Base-by-base conservation (phyloP, 1,140 invertebrate genomes). In the Calliphora vicina region DNA sequence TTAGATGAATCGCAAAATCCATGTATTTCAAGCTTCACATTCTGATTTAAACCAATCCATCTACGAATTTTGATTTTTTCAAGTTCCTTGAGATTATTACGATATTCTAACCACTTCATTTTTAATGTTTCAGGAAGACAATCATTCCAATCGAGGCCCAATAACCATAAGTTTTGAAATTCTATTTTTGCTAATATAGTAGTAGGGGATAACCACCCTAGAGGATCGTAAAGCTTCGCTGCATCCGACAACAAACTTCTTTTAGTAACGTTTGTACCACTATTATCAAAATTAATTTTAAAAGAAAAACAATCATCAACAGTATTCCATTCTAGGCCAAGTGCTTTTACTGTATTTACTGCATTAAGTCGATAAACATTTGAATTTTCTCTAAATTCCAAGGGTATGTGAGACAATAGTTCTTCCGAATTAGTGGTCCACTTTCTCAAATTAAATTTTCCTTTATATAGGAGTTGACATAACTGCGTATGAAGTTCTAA, bases 131-230 rank as follows among this genome's bases (percentile, higher is more conserved):
- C n/a, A n/a, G 57, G 73, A 43, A 84, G 26, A 13, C 15, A 2
- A 13, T 82, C 83, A 61, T 84, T 74, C 74, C 73, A 84, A 15
- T 80, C 74, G 10, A 82, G 23, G 0, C 67, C 42, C 15, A n/a
- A 67, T 17, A 74, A 23, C 83, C 61, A 81, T 43, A 81, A 26
- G 8, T 35, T 82, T 87, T 92, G 90, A 25, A 92, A 87, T 3
- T 92, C 43, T 8, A 91, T 85, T 84, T 92, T 91, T 20, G 87
- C 87, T 9, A 73, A 84, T 15, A 92, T 85, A 10, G 88, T 87
- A 9, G 88, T 81, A 9, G 91, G 91, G 6, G 86, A 82, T 4
- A 91, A 78, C 71, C 87, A 88, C 12, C 91, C 91, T 6, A 90
- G 50, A 12, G 88, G 88, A 83, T 91, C 89, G 82, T 87, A 91